Conservation (phyloP, 2,113 vertebrate species). For the Amblyornis subalaris region DNA sequence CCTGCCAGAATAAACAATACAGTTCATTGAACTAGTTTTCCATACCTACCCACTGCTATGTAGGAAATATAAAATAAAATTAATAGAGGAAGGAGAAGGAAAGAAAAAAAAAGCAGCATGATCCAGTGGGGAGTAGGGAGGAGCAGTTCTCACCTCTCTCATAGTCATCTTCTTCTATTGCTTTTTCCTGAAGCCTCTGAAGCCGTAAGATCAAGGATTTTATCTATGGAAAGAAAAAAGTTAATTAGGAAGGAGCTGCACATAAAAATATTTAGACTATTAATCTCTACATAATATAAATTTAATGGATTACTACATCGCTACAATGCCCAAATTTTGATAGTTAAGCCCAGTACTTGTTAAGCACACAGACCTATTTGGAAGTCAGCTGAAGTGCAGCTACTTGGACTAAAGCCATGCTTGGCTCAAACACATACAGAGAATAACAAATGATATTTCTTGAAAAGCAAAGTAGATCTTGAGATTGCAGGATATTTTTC, state of each 20-base stretch:
- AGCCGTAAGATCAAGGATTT: slow-evolving; percentile 82
- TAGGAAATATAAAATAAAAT: background rate
- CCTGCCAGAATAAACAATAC: background rate
- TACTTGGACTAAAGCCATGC: background rate
- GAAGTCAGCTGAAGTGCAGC: background rate
- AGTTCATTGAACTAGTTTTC: background rate
- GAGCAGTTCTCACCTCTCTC: slow-evolving; percentile 75
- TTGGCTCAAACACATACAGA: background rate
- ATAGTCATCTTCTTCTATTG: slow-evolving; percentile 84
- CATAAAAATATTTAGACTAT: background rate
- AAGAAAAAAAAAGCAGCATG: background rate
- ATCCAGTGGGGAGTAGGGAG: background rate
- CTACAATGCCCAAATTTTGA: background rate
- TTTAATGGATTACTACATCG: background rate
- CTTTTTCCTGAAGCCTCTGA: slow-evolving; percentile 85
- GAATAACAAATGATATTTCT: background rate
- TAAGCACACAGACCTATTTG: background rate
- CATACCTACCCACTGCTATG: background rate
- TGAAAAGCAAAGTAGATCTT: background rate
- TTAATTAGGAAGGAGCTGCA: background rate
- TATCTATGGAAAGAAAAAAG: slow-evolving; percentile 66
- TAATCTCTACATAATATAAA: background rate
- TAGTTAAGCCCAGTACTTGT: background rate
- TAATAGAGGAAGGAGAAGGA: background rate
- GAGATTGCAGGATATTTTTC: background rate